Conservation (phyloP, 2,888 invertebrate species). For the Xiphydria camelus region DNA sequence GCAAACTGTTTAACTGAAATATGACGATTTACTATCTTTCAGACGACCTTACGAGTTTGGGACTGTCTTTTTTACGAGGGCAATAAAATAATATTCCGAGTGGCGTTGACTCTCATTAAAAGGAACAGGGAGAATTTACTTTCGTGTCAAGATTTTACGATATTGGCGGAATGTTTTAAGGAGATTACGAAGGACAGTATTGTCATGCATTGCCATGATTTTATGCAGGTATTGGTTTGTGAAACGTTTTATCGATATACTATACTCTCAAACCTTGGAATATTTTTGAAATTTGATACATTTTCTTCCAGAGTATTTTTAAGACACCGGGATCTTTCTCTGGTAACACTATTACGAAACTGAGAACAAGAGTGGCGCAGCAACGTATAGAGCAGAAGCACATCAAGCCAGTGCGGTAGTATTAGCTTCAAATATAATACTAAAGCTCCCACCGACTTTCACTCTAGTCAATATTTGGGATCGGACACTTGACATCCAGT, state of each 20-base stretch:
- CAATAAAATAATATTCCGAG: constrained; percentile 88
- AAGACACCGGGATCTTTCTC: constrained; percentile 79
- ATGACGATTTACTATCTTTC: too few relatives aligned
- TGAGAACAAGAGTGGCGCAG: constrained; percentile 64
- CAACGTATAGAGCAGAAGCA: constrained; percentile 61
- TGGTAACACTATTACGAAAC: constrained; percentile 66
- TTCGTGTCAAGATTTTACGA: constrained; percentile 78
- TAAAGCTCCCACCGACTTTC: constrained; percentile 21
- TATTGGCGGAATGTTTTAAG: constrained; percentile 81
- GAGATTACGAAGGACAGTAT: constrained; percentile 77
- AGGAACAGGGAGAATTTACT: constrained; percentile 73
- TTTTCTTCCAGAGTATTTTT: constrained; percentile 74
- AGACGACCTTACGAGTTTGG: constrained; percentile 93
- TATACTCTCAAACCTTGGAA: constrained; percentile 5
- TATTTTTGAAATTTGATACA: constrained; percentile 2
- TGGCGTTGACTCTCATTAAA: constrained; percentile 81
- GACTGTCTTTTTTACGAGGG: constrained; percentile 95
- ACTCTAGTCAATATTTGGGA: constrained; percentile 48
- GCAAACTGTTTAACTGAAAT: too few relatives aligned
- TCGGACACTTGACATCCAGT: too few relatives aligned
- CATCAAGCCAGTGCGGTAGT: constrained; percentile 47
- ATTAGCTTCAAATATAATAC: constrained; percentile 19
- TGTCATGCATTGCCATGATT: constrained; percentile 84
- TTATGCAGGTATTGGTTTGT: constrained; percentile 75
- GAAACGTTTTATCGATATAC: too few relatives aligned